Evolutionary conservation across 2,888 invertebrate species (phyloP).

Genomic region (Tetheella fluctuosa): DNA sequence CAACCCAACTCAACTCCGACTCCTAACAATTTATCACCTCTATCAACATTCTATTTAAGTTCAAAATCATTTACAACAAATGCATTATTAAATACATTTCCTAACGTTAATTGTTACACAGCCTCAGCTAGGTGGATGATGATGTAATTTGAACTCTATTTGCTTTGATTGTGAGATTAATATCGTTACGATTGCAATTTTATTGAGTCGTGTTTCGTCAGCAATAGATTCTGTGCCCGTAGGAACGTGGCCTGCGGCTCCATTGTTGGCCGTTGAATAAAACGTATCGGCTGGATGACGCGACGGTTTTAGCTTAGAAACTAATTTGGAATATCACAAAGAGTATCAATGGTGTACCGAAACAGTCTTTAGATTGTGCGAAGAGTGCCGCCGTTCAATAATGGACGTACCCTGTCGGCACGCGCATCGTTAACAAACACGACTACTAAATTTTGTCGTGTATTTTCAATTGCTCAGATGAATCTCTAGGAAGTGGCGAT

Average conservation of each 20-base stretch:
- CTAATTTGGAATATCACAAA: conserved; percentile 83
- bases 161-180: conserved; percentile 51
- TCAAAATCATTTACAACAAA: conserved; percentile 49
- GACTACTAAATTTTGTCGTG: conserved; percentile 19
- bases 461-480: conserved; percentile 14
- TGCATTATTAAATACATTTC: conserved; percentile 57
- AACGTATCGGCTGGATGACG: conserved; percentile 80
- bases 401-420: conserved; percentile 67
- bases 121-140: conserved; percentile 56
- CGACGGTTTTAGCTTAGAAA: conserved; percentile 76
- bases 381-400: conserved; percentile 63
- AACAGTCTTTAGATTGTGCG: conserved; percentile 75
- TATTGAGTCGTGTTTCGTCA: conserved; percentile 64
- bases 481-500: conserved; percentile 61
- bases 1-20: conserved; percentile 32
- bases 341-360: conserved; percentile 77
- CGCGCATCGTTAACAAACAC: conserved; percentile 55
- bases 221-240: conserved; percentile 67
- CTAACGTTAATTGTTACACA: conserved; percentile 56
- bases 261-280: conserved; percentile 76
- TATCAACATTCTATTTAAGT: conserved; percentile 53
- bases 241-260: conserved; percentile 75
- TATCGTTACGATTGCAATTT: conserved; percentile 45
- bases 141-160: conserved; percentile 72
- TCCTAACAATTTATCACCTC: conserved; percentile 45